These are phyloP conservation scores for Adelosebastes latens DNA, from an alignment of 2,797 vertebrate genomes.

Conservation along the genomic window DNA sequence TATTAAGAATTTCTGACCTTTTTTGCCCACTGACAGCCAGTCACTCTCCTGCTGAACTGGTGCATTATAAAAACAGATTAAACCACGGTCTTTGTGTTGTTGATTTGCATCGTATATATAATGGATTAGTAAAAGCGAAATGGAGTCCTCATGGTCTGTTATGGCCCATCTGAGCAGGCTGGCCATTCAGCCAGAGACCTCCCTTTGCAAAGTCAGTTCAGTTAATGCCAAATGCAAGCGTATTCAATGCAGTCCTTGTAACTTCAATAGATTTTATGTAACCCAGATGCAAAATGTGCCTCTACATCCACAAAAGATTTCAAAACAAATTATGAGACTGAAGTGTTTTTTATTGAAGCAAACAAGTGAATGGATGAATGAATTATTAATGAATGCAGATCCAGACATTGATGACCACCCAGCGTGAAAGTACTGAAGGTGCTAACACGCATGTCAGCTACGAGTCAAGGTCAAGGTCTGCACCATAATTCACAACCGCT, in stretches of 20 bases:
- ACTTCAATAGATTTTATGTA: constrained; percentile 71
- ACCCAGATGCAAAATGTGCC: constrained; percentile 58
- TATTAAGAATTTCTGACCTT: constrained; percentile 66
- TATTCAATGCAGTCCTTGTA: constrained; percentile 58
- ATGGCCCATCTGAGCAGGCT: constrained; percentile 58
- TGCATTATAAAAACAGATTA: constrained; percentile 66
- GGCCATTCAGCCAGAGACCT: constrained; percentile 56
- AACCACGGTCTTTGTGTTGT: constrained; percentile 63
- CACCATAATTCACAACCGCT: constrained; percentile 57
- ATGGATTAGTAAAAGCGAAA: constrained; percentile 63
- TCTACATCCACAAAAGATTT: constrained; percentile 42
- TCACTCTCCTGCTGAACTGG: constrained; percentile 49
- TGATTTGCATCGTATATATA: constrained; percentile 74
- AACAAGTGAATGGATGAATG: constrained; percentile 30
- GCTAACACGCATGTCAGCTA: constrained; percentile 22
- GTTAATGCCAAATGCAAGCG: constrained; percentile 65
- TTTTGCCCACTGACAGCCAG: constrained; percentile 47
- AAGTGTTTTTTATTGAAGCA: constrained; percentile 30
- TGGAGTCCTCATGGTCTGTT: constrained; percentile 51
- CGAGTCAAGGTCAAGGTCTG: constrained; percentile 51
- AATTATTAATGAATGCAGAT: constrained; percentile 12
- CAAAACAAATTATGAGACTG: constrained; percentile 42
- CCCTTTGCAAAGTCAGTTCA: constrained; percentile 60
- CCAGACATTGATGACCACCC: background rate
- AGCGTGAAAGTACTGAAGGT: constrained; percentile 9